These are phyloP conservation scores for Pelobates cultripes DNA, from an alignment of 2,797 vertebrate species.

Conservation along the genomic window DNA sequence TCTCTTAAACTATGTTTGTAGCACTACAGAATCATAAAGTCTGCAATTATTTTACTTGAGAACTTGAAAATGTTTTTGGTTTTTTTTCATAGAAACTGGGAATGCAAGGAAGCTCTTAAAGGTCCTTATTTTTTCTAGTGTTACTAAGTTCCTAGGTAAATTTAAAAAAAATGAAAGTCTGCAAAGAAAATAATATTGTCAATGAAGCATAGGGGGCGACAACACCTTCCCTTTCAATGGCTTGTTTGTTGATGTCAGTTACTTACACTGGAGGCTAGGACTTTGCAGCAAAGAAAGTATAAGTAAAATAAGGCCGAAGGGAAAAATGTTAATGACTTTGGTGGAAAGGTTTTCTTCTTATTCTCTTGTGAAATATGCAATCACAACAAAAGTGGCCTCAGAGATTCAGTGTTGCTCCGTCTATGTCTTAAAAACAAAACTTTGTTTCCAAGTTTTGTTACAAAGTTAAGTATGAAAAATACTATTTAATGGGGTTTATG, in stretches of 20 bases:
- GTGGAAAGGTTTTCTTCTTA: conserved; percentile 29
- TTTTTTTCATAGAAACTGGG: no score
- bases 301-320: conserved; percentile 25
- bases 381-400: conserved; percentile 26
- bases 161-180: not conserved
- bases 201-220: conserved; percentile 27
- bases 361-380: conserved; percentile 32
- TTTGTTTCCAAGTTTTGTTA: not conserved
- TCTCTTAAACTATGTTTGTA: no score
- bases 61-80: no score
- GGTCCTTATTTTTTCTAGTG: no score
- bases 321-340: conserved; percentile 21
- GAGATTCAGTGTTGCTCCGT: conserved; percentile 28
- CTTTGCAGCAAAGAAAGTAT: not conserved
- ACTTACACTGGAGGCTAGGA: conserved; percentile 6
- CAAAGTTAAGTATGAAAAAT: not conserved
- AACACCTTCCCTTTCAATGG: conserved; percentile 6
- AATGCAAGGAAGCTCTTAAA: no score
- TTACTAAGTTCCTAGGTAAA: no score
- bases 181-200: not conserved
- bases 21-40: no score
- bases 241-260: conserved; percentile 6
- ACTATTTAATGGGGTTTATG: not conserved
- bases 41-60: no score
- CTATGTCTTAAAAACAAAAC: not conserved